These are phyloP conservation scores for Origma solitaria DNA, from an alignment of 2,113 vertebrate genomes.

Conservation along the genomic window DNA sequence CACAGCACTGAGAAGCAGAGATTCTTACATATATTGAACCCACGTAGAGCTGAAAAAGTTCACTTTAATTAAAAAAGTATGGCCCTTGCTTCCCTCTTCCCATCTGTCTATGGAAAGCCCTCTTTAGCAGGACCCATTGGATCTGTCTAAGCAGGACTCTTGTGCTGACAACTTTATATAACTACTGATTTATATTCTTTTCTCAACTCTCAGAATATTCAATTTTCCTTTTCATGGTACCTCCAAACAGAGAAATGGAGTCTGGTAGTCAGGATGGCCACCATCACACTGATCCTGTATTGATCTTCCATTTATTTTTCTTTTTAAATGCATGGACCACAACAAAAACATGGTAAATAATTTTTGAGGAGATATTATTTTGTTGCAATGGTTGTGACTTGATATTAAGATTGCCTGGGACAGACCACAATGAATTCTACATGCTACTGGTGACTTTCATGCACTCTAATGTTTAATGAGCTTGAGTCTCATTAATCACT, in stretches of 20 bases:
- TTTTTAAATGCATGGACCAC: background rate
- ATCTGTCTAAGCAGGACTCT: background rate
- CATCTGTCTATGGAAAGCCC: constrained; percentile 9
- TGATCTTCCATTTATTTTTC: background rate
- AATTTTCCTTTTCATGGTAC: background rate
- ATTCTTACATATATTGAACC: background rate
- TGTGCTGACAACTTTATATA: background rate
- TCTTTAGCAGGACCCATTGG: background rate
- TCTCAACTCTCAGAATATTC: background rate
- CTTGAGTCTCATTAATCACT: background rate
- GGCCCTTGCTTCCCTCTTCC: background rate
- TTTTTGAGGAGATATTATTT: background rate
- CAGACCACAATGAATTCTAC: background rate
- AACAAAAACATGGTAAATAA: background rate
- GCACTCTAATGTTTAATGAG: background rate
- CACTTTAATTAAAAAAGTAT: background rate
- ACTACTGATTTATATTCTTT: background rate
- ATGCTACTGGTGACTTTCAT: background rate
- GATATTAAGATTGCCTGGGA: background rate
- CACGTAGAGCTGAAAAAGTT: background rate
- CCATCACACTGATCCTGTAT: background rate
- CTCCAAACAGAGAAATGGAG: background rate
- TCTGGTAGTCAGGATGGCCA: background rate
- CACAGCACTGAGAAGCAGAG: background rate
- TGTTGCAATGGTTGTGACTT: background rate